phyloP scores from a whole-genome alignment of 2,888 invertebrate genomes.

The Lochmaea capreae region DNA sequence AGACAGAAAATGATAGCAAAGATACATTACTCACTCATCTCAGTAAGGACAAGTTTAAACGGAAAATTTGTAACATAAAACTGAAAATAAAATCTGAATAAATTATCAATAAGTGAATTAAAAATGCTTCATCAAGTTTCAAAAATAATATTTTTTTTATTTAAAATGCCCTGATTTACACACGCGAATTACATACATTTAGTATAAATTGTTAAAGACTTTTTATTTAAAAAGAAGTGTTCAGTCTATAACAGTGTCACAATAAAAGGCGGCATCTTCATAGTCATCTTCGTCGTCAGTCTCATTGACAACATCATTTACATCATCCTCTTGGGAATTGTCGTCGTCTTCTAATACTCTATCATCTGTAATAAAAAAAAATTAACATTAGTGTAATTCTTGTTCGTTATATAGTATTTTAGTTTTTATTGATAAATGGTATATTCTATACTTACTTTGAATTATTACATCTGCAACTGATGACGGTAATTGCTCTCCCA shows the following conservation, averaged over 20 bases:
- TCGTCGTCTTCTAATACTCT: slow-evolving; percentile 34
- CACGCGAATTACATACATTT: not conserved
- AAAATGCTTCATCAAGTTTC: not conserved
- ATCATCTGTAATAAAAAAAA: slow-evolving; percentile 36
- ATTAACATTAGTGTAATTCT: slow-evolving; percentile 15
- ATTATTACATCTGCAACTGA: slow-evolving; percentile 43
- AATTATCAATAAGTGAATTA: not conserved
- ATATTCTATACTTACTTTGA: slow-evolving; percentile 36
- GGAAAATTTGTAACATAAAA: not conserved
- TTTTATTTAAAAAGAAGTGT: not conserved
- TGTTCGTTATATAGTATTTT: slow-evolving; percentile 22
- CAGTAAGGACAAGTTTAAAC: not conserved
- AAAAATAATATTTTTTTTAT: not conserved
- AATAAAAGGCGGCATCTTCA: not conserved
- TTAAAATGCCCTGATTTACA: not conserved
- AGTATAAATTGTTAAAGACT: not conserved
- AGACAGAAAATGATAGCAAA: slow-evolving; percentile 2
- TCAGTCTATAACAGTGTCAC: slow-evolving; percentile 7
- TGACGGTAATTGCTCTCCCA: no score
- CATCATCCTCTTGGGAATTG: slow-evolving; percentile 35
- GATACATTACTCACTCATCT: slow-evolving; percentile 2
- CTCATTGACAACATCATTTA: not conserved
- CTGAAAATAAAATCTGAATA: not conserved
- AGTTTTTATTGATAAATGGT: slow-evolving; percentile 18
- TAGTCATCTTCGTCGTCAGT: slow-evolving; percentile 14